Base-by-base conservation (phyloP, 2,888 invertebrate genomes). In the Salticus scenicus region DNA sequence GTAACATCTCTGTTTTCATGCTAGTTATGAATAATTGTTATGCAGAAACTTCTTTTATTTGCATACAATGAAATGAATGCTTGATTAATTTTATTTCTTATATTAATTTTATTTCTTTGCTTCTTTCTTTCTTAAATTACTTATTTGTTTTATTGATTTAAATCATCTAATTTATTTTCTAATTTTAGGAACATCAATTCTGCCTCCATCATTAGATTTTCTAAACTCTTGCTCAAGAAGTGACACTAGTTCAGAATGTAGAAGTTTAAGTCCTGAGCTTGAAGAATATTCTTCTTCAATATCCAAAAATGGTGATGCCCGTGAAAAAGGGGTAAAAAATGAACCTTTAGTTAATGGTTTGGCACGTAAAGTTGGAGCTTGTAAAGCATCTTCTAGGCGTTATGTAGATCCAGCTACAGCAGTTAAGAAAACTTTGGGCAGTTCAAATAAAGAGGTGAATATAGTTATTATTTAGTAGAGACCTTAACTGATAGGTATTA, bases 201-300 rank as follows among this genome's bases (percentile, higher is more conserved):
- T 96, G 87, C 95, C 96, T 30, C 93, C 95, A 0, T 94, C 93
- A 89, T 91, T 96, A 88, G 94, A 95, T 90, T 95, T 94, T 90
- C 94, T 96, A 90, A 93, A 94, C 90, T 90, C 91, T 70, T 91
- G 92, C 8, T 91, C 92, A n/a, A 85, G 86, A 63, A 87, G 85
- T 72, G 88, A 89, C 47, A 69, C 77, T n/a, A 87, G 85, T 73
- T 88, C 88, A 24, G 88, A 89, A n/a, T 88, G 88, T 41, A 81
- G 88, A n/a, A 88, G 88, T 57, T 57, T 71, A 10, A 88, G 87
- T 77, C 88, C 88, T 17, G 87, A 86, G 14, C 51, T 66, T 30
- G 81, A 85, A 24, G 24, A 42, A 10, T 66, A 67, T n/a, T 76
- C 76, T 5, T 78, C 76, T 41, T 8, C 27, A 30, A 4, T 20